Evolutionary conservation across 2,888 invertebrate species (phyloP), one percentile per base, ranked within the genome.

Genomic region (Teinopalpus imperialis): DNA sequence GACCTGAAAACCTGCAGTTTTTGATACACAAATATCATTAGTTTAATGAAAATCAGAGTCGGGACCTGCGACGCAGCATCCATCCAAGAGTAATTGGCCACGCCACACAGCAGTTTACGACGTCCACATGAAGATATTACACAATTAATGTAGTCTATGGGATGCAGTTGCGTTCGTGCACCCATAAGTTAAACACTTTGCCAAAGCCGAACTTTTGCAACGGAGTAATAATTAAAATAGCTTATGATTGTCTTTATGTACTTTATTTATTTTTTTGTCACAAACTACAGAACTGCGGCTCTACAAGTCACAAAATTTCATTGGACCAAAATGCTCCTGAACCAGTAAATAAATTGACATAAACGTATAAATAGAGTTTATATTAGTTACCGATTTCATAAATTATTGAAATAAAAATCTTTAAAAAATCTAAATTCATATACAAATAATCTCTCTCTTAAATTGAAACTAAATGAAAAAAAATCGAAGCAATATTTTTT

Each of bases 391-490:
- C 65, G 64, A 69, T 70, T 72, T 74, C 69, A 76, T 79, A 76
- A 74, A 74, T 74, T 63, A 78, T 72, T 79, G 81, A 72, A 74
- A 75, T 80, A 80, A 77, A 74, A 67, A 73, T 81, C 75, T 61
- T 77, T 74, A 66, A 68, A 69, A 74, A 82, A 77, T 75, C 81
- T 83, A 82, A 82, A 81, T 73, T 83, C 81, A 86, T 87, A 78
- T 85, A 86, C 85, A 87, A 81, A 82, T 86, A 82, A 86, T 81
- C 80, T 82, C 74, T 82, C 74, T 80, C 85, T 83, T 81, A 68
- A 52, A 76, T 71, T 73, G 78, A 77, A 72, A 79, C 77, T 77
- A 80, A 67, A 74, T 71, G 69, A 78, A 75, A 75, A 80, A 71
- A 67, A 77, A 68, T 66, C 74, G 66, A 79, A 81, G 80, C 69